Conservation (phyloP, 2,113 vertebrate genomes). For the Lanius collurio region DNA sequence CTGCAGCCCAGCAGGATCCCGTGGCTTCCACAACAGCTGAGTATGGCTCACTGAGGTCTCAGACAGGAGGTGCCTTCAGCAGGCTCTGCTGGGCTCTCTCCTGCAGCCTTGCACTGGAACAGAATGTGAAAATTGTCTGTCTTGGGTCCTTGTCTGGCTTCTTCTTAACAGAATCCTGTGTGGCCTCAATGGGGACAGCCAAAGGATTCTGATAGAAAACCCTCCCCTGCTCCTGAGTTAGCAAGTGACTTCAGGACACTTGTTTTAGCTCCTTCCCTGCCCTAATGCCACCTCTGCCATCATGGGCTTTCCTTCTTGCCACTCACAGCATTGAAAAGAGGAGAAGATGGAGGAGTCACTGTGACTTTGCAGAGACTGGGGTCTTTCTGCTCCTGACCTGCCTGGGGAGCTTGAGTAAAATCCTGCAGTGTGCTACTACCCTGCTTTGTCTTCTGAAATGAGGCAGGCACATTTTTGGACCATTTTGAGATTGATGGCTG, state of each 20-base stretch:
- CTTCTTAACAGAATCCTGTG: background rate
- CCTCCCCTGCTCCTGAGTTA: background rate
- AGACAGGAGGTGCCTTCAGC: background rate
- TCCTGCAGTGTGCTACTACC: background rate
- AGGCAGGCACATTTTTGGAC: accelerated
- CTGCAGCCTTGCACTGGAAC: background rate
- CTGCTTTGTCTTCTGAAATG: background rate
- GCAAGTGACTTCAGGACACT: background rate
- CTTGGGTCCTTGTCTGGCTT: background rate
- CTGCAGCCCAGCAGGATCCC: background rate
- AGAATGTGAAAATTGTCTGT: slow-evolving; percentile 21
- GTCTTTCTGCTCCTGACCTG: background rate
- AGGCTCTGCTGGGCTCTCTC: background rate
- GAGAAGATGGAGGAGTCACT: background rate
- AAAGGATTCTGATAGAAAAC: background rate
- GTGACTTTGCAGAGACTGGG: background rate
- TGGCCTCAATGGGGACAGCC: background rate
- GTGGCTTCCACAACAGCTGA: background rate
- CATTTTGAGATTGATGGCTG: background rate
- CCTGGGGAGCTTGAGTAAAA: background rate
- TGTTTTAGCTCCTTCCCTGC: background rate
- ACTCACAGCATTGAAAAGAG: background rate
- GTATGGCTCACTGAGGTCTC: background rate
- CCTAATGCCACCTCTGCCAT: background rate
- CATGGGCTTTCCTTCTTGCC: background rate